These are phyloP conservation scores for Volucella zonaria DNA, from an alignment of 2,888 invertebrate species.

Conservation along the genomic window DNA sequence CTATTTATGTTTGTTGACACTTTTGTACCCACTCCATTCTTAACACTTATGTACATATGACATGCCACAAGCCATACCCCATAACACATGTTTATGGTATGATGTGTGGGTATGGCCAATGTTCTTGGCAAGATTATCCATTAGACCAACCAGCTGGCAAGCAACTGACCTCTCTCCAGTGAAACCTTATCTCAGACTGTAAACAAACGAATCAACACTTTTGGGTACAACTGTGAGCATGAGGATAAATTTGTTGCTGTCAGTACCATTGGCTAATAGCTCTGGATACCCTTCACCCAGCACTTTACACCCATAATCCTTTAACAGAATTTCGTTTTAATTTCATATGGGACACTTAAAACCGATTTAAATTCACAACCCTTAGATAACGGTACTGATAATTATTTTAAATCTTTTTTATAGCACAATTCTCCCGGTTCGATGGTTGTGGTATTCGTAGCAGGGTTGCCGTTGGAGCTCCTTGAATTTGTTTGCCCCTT, in stretches of 20 bases:
- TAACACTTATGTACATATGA: conserved; percentile 8
- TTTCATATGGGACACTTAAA: conserved; percentile 57
- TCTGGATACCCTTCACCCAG: background rate
- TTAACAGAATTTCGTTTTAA: conserved; percentile 53
- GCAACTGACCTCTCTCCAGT: conserved; percentile 6
- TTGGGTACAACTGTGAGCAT: background rate
- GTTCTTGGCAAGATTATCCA: background rate
- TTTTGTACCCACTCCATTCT: background rate
- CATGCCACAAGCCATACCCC: conserved; percentile 26
- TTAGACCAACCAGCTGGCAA: background rate
- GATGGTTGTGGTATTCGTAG: background rate
- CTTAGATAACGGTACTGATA: conserved; percentile 58
- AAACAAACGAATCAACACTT: conserved; percentile 24
- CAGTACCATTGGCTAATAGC: background rate
- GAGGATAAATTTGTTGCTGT: conserved; percentile 3
- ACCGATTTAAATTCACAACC: conserved; percentile 66
- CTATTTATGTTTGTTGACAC: background rate
- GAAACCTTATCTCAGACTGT: conserved; percentile 8
- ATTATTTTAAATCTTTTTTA: conserved; percentile 66
- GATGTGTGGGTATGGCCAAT: background rate
- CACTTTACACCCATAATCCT: conserved; percentile 35
- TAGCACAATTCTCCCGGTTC: conserved; percentile 7
- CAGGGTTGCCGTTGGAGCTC: background rate
- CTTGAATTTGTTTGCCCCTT: too few species aligned
- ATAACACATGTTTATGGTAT: background rate